phyloP scores from a whole-genome alignment of 2,888 invertebrate species.

The Spodoptera exigua region DNA sequence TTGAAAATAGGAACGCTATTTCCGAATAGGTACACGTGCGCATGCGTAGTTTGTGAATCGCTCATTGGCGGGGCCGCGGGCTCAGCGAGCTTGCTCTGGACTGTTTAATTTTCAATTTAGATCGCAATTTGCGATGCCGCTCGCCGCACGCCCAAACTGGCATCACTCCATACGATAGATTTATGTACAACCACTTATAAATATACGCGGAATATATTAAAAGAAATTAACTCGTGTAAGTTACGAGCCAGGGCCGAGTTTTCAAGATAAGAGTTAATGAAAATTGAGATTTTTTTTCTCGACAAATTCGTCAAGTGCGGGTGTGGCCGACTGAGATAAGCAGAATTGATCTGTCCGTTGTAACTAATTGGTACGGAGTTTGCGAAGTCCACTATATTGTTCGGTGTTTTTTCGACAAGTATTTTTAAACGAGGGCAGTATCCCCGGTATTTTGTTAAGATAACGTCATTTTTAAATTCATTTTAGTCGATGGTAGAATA shows the following conservation, averaged over 20 bases:
- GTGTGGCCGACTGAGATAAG: constrained; percentile 71
- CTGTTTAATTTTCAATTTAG: constrained; percentile 90
- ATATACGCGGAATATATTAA: constrained; percentile 82
- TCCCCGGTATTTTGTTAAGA: constrained; percentile 48
- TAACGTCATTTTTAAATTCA: constrained; percentile 25
- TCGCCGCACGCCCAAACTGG: constrained; percentile 84
- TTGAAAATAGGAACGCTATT: constrained; percentile 35
- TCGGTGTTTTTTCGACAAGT: constrained; percentile 32
- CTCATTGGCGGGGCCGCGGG: constrained; percentile 45
- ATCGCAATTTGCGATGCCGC: constrained; percentile 89
- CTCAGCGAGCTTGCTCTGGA: constrained; percentile 56
- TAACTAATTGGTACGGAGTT: constrained; percentile 58
- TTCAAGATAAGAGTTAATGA: constrained; percentile 83
- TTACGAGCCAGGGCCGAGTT: constrained; percentile 75
- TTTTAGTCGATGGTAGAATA: constrained; percentile 13
- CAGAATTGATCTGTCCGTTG: constrained; percentile 76
- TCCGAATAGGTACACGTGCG: constrained; percentile 42
- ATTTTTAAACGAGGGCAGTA: constrained; percentile 33
- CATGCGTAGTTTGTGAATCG: constrained; percentile 40
- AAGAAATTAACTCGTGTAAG: constrained; percentile 85
- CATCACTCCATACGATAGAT: constrained; percentile 85
- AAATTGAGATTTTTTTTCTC: constrained; percentile 80
- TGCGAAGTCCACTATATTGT: constrained; percentile 55
- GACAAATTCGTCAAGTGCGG: constrained; percentile 80
- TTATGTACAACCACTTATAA: constrained; percentile 76